A percentile compares a stretch with the other conserved stretches of the same genome.
Evolutionary conservation across 2,888 invertebrate genomes (phyloP).

Genomic region (Embidobia sp.): DNA sequence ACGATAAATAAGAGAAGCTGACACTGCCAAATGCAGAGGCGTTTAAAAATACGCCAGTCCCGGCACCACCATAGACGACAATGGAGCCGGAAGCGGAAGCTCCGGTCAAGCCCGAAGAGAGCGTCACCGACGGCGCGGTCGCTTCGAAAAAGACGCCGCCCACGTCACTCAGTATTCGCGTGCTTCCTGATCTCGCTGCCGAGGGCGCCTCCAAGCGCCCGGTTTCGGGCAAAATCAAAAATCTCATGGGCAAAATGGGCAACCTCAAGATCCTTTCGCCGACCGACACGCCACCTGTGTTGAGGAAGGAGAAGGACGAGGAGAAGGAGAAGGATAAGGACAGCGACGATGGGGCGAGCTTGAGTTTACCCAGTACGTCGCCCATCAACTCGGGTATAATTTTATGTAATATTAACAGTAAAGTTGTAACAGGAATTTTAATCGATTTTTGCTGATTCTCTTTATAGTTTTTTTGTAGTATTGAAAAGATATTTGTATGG

Average conservation of each 20-base stretch:
- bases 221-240: conserved; percentile 77
- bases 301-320: conserved; percentile 73
- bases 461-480: too few species aligned
- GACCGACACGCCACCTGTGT: conserved; percentile 74
- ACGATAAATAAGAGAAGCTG: too few species aligned
- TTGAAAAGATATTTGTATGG: too few species aligned
- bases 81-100: conserved; percentile 17
- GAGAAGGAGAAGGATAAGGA: conserved; percentile 68
- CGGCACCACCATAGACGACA: too few species aligned
- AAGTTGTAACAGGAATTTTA: too few species aligned
- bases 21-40: conserved; percentile 44
- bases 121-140: conserved; percentile 50
- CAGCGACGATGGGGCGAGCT: conserved; percentile 74
- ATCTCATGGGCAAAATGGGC: conserved; percentile 77
- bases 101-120: conserved; percentile 24
- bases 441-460: too few species aligned
- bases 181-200: conserved; percentile 18
- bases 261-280: conserved; percentile 78
- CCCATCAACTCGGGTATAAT: conserved; percentile 67
- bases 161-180: conserved; percentile 72
- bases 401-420: background rate
- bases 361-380: conserved; percentile 71
- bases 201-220: conserved; percentile 68
- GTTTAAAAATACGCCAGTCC: conserved; percentile 27
- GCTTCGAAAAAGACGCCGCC: conserved; percentile 74